A percentile compares a stretch with the other conserved stretches of the same genome.
These are phyloP conservation scores for Capra hircus DNA, from an alignment of 2,113 vertebrate genomes.

Conservation along the genomic window DNA sequence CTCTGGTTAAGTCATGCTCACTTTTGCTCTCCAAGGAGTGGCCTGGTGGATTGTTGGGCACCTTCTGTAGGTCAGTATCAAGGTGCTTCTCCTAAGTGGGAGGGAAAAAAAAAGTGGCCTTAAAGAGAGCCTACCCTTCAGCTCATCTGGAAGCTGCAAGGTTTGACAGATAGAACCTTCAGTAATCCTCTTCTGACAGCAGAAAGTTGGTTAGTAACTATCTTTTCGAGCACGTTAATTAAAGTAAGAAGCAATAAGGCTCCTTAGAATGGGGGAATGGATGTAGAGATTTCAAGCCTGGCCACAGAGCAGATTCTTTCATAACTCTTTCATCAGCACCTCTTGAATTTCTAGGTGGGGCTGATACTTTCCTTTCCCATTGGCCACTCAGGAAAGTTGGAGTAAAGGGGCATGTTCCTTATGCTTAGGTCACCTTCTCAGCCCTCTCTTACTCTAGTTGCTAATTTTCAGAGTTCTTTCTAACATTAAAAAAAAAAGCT, in stretches of 20 bases:
- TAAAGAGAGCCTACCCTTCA: background rate
- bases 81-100: background rate
- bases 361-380: background rate
- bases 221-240: background rate
- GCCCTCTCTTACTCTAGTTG: background rate
- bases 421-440: background rate
- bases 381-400: background rate
- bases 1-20: background rate
- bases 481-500: background rate
- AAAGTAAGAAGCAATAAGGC: fast-evolving
- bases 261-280: background rate
- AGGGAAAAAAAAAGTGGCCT: background rate
- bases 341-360: background rate
- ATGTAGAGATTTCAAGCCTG: background rate
- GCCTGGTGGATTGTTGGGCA: fast-evolving
- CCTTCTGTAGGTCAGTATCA: background rate
- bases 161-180: background rate
- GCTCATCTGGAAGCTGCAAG: background rate
- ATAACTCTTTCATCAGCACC: background rate
- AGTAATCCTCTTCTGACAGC: background rate
- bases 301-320: background rate
- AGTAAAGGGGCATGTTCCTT: background rate
- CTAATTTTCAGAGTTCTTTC: background rate
- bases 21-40: too few species aligned
- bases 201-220: background rate